Conservation (phyloP, 2,113 vertebrate species). For the Elachura formosa region DNA sequence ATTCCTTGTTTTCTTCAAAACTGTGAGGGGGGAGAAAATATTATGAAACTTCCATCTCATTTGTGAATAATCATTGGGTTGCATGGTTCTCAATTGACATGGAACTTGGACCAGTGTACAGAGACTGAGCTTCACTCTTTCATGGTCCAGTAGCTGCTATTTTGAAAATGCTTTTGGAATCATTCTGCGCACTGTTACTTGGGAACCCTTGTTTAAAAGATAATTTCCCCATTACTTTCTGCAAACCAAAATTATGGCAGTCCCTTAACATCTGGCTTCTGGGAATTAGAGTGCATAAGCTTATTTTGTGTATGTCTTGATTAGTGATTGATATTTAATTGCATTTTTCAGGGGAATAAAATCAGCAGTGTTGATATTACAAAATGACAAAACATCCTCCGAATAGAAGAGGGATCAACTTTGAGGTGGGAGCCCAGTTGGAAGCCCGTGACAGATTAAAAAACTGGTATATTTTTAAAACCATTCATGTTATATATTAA, state of each 20-base stretch:
- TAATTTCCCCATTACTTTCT: neutral
- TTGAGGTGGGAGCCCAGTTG: conserved; percentile 94
- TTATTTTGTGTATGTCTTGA: conserved; percentile 56
- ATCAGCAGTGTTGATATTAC: conserved; percentile 76
- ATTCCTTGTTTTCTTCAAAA: neutral
- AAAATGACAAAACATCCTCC: conserved; percentile 98
- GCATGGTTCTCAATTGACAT: neutral
- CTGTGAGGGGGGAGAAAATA: neutral
- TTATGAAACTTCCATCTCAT: neutral
- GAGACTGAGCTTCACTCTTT: neutral
- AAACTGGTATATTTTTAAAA: conserved; percentile 88
- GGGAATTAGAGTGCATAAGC: conserved; percentile 41
- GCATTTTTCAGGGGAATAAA: conserved; percentile 82
- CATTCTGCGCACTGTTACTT: neutral
- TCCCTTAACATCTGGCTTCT: neutral
- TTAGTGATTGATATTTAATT: conserved; percentile 75
- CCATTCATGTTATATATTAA: conserved; percentile 67
- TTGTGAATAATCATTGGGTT: neutral
- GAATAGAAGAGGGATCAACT: conserved; percentile 91
- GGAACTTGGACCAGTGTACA: neutral
- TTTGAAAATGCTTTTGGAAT: neutral
- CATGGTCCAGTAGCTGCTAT: neutral
- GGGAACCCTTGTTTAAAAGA: neutral
- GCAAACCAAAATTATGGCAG: neutral
- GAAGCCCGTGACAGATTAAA: conserved; percentile 95